These are phyloP conservation scores for Corydoras maculifer DNA, from an alignment of 2,113 vertebrate genomes.

Conservation along the genomic window DNA sequence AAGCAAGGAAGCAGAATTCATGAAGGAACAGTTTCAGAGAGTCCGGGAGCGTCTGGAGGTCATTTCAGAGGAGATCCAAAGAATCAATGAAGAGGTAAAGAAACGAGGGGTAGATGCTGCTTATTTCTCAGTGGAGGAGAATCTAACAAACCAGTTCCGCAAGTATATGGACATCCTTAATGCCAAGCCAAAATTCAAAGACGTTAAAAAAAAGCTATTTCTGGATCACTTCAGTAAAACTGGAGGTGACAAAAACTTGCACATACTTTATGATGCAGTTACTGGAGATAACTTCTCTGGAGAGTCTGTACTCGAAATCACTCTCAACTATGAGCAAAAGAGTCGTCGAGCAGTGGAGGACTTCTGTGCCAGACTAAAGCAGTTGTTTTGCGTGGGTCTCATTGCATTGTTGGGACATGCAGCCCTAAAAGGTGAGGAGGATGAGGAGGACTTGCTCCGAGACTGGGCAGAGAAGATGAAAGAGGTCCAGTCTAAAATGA, in stretches of 20 bases:
- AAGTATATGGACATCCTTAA: constrained; percentile 76
- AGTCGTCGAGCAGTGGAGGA: constrained; percentile 64
- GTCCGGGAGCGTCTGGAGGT: constrained; percentile 64
- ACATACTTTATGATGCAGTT: constrained; percentile 60
- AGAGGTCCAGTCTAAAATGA: constrained; percentile 61
- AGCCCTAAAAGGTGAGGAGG: constrained; percentile 54
- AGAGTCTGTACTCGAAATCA: constrained; percentile 65
- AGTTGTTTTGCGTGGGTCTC: constrained; percentile 68
- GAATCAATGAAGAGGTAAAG: constrained; percentile 64
- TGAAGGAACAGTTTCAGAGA: constrained; percentile 71
- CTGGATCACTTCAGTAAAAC: constrained; percentile 62
- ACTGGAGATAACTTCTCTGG: constrained; percentile 60
- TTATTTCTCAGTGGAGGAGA: constrained; percentile 69
- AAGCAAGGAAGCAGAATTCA: constrained; percentile 65
- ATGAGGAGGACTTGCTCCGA: constrained; percentile 58
- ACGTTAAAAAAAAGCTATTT: constrained; percentile 68
- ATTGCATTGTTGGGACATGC: constrained; percentile 66
- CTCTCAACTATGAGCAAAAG: constrained; percentile 68
- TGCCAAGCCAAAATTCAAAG: constrained; percentile 63
- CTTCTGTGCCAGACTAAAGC: constrained; percentile 66
- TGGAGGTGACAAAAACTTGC: constrained; percentile 65
- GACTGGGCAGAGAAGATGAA: constrained; percentile 66
- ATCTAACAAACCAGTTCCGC: constrained; percentile 70
- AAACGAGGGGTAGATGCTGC: constrained; percentile 55
- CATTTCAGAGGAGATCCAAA: constrained; percentile 60